Base-by-base conservation (phyloP, 2,888 invertebrate genomes). In the Cylloceria caligata region DNA sequence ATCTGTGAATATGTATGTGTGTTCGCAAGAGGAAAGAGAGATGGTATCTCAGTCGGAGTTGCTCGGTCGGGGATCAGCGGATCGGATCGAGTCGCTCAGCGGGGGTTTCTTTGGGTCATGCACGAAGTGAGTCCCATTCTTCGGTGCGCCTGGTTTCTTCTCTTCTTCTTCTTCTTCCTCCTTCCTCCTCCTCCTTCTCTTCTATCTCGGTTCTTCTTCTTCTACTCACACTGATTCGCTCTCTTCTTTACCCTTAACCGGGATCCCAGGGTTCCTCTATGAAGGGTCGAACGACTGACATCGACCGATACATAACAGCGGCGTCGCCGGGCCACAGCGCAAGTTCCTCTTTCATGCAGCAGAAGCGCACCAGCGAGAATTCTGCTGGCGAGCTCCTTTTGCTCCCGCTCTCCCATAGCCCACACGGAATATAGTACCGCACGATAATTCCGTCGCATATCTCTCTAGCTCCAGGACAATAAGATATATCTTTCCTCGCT, bases 61-160 rank as follows among this genome's bases (percentile, higher is more conserved):
- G 89, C 92, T 89, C 92, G 91, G 92, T 91, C 91, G 91, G 92
- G 91, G 91, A 91, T 91, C 92, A 91, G 89, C 90, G 88, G 90
- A 90, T 91, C 90, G 89, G 89, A 90, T 91, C 91, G 92, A 91
- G 91, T 89, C 89, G 88, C 92, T 88, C 91, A 92, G 92, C 92
- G 90, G 92, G 92, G 91, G 92, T 91, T 92, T 91, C 92, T 90
- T 89, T 91, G 91, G 92, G 92, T 92, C 92, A 91, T 91, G 91
- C 91, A 91, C 89, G 89, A 90, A 91, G 88, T 89, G 89, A 89
- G 89, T 89, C 88, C 90, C 91, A 89, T 90, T 90, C 90, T 90
- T 89, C 87, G 81, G 77, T 75, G 55, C 67, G 71, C 80, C 77
- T 52, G 75, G 45, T 64, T 67, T 80, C 80, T 74, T 64, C 67